phyloP scores from a whole-genome alignment of 2,888 invertebrate species.

The Hemithea aestivaria region DNA sequence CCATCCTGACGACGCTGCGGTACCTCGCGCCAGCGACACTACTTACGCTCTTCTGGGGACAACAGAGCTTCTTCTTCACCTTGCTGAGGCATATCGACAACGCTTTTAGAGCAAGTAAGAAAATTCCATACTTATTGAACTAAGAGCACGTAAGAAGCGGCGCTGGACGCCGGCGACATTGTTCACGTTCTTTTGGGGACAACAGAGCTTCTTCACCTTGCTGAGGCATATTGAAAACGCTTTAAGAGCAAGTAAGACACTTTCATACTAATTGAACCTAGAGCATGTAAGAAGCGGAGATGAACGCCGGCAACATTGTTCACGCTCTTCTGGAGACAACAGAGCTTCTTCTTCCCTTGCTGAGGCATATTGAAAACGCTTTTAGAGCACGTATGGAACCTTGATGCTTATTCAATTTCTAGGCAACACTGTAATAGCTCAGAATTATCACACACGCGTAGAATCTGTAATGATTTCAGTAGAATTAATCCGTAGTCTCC shows the following conservation, averaged over 20 bases:
- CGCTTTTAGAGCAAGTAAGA: conserved; percentile 76
- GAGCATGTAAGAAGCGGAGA: conserved; percentile 73
- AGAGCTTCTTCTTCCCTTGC: conserved; percentile 72
- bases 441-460: too few species aligned
- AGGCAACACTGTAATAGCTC: too few species aligned
- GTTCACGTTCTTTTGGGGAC: conserved; percentile 76
- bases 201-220: conserved; percentile 74
- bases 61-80: conserved; percentile 74
- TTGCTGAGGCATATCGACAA: conserved; percentile 75
- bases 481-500: too few species aligned
- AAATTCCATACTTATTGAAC: too few species aligned
- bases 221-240: conserved; percentile 75
- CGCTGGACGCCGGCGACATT: conserved; percentile 75
- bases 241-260: conserved; percentile 76
- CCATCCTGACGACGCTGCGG: conserved; percentile 71
- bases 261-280: too few species aligned
- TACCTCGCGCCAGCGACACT: conserved; percentile 78
- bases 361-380: conserved; percentile 75
- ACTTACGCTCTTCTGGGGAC: conserved; percentile 76
- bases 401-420: too few species aligned
- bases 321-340: conserved; percentile 76
- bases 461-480: too few species aligned
- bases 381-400: conserved; percentile 76
- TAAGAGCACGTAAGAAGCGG: conserved; percentile 76
- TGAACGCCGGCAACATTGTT: conserved; percentile 76